phyloP scores from a whole-genome alignment of 2,888 invertebrate genomes.

The Dioctria linearis region DNA sequence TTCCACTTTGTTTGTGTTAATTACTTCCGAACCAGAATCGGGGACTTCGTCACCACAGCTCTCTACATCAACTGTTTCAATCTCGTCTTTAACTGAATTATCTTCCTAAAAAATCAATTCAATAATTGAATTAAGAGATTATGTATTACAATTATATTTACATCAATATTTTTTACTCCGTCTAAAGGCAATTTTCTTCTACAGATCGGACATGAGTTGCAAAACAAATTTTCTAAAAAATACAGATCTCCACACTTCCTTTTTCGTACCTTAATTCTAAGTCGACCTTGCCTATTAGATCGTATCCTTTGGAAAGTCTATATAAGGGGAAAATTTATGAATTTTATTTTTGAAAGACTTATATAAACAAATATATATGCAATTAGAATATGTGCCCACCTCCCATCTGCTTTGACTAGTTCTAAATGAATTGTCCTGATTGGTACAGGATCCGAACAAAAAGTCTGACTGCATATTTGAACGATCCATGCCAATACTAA shows the following conservation, averaged over 20 bases:
- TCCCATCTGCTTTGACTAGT: constrained; percentile 77
- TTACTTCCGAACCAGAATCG: constrained; percentile 68
- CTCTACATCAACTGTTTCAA: constrained; percentile 80
- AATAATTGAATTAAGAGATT: too few species aligned
- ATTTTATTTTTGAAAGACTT: neutral
- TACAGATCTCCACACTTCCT: constrained; percentile 75
- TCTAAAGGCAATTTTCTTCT: constrained; percentile 69
- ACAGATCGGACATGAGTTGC: constrained; percentile 78
- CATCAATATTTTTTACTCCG: constrained; percentile 77
- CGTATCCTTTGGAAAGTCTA: constrained; percentile 79
- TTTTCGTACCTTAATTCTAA: constrained; percentile 78
- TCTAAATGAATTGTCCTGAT: constrained; percentile 70
- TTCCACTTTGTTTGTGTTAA: constrained; percentile 65
- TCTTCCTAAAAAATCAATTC: constrained; percentile 61
- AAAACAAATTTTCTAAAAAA: constrained; percentile 70
- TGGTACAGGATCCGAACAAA: constrained; percentile 69
- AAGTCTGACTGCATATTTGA: constrained; percentile 70
- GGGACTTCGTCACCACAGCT: constrained; percentile 72
- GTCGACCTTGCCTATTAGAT: constrained; percentile 79
- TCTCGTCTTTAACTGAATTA: constrained; percentile 73
- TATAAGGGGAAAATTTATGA: neutral
- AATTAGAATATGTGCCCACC: constrained; percentile 68
- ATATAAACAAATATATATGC: neutral
- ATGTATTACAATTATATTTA: constrained; percentile 66
- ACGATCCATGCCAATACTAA: constrained; percentile 72